Evolutionary conservation across 2,888 invertebrate genomes (phyloP), one percentile per base, ranked within the genome.

Genomic region (Catocala nupta): DNA sequence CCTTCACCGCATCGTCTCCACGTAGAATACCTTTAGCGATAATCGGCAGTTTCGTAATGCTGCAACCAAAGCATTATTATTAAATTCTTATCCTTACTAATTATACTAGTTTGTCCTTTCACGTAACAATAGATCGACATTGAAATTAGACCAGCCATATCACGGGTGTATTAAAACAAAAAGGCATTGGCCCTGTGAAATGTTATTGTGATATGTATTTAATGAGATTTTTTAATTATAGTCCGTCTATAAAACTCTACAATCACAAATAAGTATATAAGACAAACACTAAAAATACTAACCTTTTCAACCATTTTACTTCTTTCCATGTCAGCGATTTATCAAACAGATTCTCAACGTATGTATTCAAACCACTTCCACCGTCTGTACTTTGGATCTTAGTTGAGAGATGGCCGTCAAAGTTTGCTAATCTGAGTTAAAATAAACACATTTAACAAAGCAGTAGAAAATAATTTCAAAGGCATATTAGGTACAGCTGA

Each of bases 11-110:
- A 90, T 99, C 99, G 83, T 98, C 98, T 0, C 95, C 96, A 0
- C 98, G 97, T 43, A 99, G 88, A 66, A 99, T 95, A 6, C 99
- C 99, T 92, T 99, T 99, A 5, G 98, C 92, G 56, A 99, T 94
- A 25, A 99, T 96, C 0, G 98, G 98, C 60, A 99, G 87, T 8
- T 92, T 95, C 0, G 98, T 98, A 12, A 97, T 94, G 63, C 96
- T 96, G 79, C 50, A 84, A 87, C 56, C 59, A 68, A 69, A 33
- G 11, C 9, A 49, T 11, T 11, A 11, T 50, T 34, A 53, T 16
- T 44, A 45, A 34, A 25, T 13, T 4, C 25, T 1, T 25, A 25
- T 25, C 25, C 25, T 25, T 25, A 25, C 25, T 25, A 25, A 3
- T 1, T 25, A 25, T 25, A 25, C 25, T 3, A 25, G 25, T 3